Base-by-base conservation (phyloP, 2,888 invertebrate species). In the Rotaria macrura region DNA sequence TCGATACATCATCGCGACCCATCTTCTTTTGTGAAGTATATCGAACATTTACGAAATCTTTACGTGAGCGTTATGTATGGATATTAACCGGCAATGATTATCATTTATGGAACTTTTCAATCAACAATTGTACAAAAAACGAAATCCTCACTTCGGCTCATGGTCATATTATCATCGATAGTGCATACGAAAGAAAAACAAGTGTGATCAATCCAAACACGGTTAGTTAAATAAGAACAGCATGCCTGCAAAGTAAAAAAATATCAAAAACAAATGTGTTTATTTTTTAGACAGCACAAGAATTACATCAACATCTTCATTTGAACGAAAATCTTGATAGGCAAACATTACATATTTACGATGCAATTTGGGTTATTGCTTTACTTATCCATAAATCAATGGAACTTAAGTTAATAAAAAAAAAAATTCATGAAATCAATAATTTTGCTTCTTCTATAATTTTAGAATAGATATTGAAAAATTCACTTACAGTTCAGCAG, bases 1-100 rank as follows among this genome's bases (percentile, higher is more conserved):
- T 79, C 20, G 79, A 79, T 43, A 14, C 34, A 14, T 40, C 40
- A 25, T 40, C 40, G n/a, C 9, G 43, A 2, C 25, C 79, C 12
- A n/a, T n/a, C 9, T 79, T 79, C n/a, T 79, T 79, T 25, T 79
- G 79, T 79, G 43, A 79, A 79, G 79, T 79, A n/a, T 43, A 79
- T 43, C 79, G 79, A 79, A 43, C 79, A 79, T 43, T 79, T 43
- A 3, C 40, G 12, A 79, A 79, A 79, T 2, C 17, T 43, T 43
- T 79, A 79, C 40, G 79, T 14, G n/a, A 79, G n/a, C 79, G 79
- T 79, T 79, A 79, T 79, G 79, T 79, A 4, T 79, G 79, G 79
- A 79, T 79, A n/a, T 79, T 79, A 43, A 79, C 79, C 17, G 79
- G 79, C 10, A 43, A 79, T 43, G 79, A 79, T 40, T 43, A 43